Conservation (phyloP, 2,113 vertebrate genomes). For the Pontoporia blainvillei region DNA sequence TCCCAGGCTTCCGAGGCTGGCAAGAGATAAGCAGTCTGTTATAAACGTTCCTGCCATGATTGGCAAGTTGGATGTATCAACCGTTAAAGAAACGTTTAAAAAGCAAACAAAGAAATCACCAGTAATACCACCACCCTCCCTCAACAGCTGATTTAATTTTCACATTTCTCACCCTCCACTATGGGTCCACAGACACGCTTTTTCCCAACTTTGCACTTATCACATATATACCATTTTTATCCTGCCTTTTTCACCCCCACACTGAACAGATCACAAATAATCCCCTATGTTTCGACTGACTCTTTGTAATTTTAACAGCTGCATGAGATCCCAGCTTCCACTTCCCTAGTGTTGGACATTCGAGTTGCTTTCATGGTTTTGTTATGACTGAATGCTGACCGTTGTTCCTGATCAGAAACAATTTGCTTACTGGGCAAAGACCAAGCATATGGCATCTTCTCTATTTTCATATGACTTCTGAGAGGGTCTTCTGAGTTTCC, state of each 20-base stretch:
- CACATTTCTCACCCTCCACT: neutral
- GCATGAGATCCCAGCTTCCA: neutral
- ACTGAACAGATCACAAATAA: neutral
- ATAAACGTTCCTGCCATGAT: conserved; percentile 30
- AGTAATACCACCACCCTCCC: neutral
- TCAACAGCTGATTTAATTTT: neutral
- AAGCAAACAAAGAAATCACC: conserved; percentile 44
- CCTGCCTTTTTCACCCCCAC: neutral
- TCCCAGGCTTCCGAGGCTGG: conserved; percentile 40
- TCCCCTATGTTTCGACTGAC: neutral
- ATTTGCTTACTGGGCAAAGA: neutral
- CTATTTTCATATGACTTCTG: neutral
- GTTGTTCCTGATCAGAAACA: neutral
- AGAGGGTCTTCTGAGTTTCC: neutral
- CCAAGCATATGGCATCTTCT: neutral
- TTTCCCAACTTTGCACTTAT: neutral
- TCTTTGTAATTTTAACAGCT: neutral
- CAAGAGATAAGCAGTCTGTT: conserved; percentile 53
- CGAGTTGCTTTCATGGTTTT: neutral
- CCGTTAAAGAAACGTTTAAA: neutral
- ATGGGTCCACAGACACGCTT: neutral
- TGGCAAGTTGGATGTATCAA: conserved; percentile 40
- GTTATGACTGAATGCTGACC: neutral
- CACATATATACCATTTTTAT: neutral
- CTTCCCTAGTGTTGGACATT: neutral